Percentiles rank a stretch among this genome's conserved stretches.
These are phyloP conservation scores for Caenorhabditis virilis DNA, from an alignment of 2,888 invertebrate genomes.

Conservation along the genomic window DNA sequence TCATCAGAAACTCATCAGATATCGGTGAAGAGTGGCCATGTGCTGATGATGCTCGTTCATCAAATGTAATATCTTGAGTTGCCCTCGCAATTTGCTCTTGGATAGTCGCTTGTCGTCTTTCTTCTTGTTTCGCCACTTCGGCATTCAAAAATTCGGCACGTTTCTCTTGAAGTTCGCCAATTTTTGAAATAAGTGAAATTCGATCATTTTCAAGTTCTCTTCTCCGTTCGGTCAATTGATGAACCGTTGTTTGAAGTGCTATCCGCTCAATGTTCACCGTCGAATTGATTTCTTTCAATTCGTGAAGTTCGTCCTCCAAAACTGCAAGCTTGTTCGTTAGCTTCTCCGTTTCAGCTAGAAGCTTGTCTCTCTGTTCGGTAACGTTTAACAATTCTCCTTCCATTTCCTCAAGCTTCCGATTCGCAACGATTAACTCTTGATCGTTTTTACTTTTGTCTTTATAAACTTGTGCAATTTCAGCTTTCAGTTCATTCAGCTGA, in stretches of 20 bases:
- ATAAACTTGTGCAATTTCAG: slow-evolving; percentile 52
- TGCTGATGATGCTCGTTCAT: slow-evolving; percentile 5
- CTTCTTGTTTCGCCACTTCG: slow-evolving; percentile 36
- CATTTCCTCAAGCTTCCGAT: slow-evolving; percentile 23
- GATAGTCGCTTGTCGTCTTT: slow-evolving; percentile 24
- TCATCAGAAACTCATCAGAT: slow-evolving; percentile 27
- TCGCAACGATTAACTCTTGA: slow-evolving; percentile 40
- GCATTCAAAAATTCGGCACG: slow-evolving; percentile 43
- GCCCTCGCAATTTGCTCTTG: slow-evolving; percentile 40
- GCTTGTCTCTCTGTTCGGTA: slow-evolving; percentile 20
- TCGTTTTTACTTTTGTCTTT: slow-evolving; percentile 60
- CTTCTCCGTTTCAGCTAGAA: slow-evolving; percentile 7
- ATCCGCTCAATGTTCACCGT: slow-evolving; percentile 22
- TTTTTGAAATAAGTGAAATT: slow-evolving; percentile 81
- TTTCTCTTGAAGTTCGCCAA: slow-evolving; percentile 83
- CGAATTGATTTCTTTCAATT: slow-evolving; percentile 19
- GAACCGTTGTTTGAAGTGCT: slow-evolving; percentile 11
- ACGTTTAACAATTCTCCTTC: slow-evolving; percentile 4
- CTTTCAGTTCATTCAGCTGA: too few relatives aligned
- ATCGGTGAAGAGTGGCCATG: slow-evolving; percentile 17
- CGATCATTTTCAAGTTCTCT: slow-evolving; percentile 92
- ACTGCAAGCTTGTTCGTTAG: slow-evolving; percentile 6
- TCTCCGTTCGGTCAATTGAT: slow-evolving; percentile 74
- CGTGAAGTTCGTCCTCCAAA: slow-evolving; percentile 9
- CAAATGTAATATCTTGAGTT: slow-evolving; percentile 8